Evolutionary conservation across 1,140 invertebrate species (phyloP).

Genomic region (Sarcophaga bullata): DNA sequence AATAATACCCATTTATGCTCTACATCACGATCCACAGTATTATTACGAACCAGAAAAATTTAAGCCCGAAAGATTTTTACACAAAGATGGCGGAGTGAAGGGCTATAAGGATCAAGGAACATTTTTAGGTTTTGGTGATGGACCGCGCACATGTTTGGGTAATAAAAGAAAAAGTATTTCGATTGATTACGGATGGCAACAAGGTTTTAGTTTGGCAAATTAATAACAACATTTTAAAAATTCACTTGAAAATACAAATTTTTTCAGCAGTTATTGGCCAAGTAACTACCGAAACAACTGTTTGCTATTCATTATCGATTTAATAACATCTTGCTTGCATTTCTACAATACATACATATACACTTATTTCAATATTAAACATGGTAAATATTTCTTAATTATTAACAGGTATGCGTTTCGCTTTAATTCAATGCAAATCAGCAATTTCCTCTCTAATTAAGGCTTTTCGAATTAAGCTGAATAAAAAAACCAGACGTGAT

Average conservation of each 20-base stretch:
- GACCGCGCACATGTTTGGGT: slow-evolving; percentile 74
- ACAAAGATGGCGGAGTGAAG: slow-evolving; percentile 66
- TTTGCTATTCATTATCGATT: no score
- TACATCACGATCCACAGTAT: slow-evolving; percentile 75
- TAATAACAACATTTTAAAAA: no score
- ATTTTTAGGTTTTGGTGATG: slow-evolving; percentile 76
- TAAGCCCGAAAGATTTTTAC: slow-evolving; percentile 72
- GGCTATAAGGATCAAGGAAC: slow-evolving; percentile 62
- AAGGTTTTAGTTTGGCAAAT: no score
- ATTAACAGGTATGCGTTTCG: slow-evolving; percentile 53
- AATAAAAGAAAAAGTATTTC: neutral
- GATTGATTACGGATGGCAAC: no score
- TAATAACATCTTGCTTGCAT: no score
- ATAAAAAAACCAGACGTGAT: slow-evolving; percentile 49
- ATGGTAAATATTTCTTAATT: neutral
- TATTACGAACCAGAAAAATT: slow-evolving; percentile 75
- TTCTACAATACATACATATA: neutral
- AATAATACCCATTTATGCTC: slow-evolving; percentile 70
- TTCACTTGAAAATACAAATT: no score
- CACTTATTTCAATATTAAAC: neutral
- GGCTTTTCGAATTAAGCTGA: slow-evolving; percentile 51
- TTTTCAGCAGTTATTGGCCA: no score
- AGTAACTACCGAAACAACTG: no score
- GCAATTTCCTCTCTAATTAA: slow-evolving; percentile 57
- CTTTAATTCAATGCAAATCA: slow-evolving; percentile 53